phyloP scores from a whole-genome alignment of 2,797 vertebrate species.

The Clarias fuscus region DNA sequence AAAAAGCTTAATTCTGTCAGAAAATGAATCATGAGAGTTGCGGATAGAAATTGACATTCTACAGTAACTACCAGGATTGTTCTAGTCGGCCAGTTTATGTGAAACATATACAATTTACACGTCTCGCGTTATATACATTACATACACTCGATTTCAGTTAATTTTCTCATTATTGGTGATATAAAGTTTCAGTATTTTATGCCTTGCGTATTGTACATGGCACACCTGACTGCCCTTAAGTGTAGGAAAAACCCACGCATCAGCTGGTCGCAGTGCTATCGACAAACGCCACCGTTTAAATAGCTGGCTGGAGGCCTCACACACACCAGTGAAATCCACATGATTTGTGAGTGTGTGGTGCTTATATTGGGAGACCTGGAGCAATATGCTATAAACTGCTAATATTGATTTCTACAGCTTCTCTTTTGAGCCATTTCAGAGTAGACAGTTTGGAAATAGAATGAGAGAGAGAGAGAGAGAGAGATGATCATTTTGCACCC shows the following conservation, averaged over 20 bases:
- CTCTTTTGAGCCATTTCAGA: conserved; percentile 16
- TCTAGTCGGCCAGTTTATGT: too few species aligned
- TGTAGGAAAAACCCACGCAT: not conserved
- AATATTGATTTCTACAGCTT: conserved; percentile 24
- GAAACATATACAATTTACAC: not conserved
- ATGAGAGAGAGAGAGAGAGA: not conserved
- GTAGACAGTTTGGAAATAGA: conserved; percentile 1
- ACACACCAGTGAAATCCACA: conserved; percentile 1
- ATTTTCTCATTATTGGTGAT: not conserved
- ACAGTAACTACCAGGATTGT: not conserved
- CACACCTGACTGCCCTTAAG: not conserved
- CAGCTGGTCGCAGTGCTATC: not conserved
- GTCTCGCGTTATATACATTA: not conserved
- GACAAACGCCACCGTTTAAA: not conserved
- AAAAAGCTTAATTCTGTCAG: not conserved
- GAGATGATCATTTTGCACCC: not conserved
- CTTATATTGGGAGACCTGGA: conserved; percentile 10
- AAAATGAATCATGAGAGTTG: not conserved
- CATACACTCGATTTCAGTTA: not conserved
- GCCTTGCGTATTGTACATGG: not conserved
- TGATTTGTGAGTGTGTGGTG: not conserved
- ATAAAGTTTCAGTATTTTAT: not conserved
- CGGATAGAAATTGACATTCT: not conserved
- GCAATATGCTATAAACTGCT: conserved; percentile 19
- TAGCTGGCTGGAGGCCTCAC: not conserved